Conservation (phyloP, 2,888 invertebrate genomes). For the Diogma glabrata region DNA sequence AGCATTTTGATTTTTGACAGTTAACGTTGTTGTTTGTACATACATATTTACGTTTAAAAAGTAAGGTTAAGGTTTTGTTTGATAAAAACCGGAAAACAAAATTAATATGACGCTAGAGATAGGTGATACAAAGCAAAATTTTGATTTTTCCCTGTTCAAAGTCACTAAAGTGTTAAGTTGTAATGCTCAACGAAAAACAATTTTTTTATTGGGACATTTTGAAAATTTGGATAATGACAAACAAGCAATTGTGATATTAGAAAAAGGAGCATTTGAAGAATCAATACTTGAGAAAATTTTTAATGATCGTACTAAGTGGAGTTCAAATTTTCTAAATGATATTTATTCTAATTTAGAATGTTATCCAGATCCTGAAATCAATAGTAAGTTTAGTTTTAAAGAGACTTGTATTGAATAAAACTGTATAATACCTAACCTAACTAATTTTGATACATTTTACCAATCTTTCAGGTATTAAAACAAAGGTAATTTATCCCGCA, state of each 20-base stretch:
- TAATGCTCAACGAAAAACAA: slow-evolving; percentile 58
- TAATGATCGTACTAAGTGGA: slow-evolving; percentile 44
- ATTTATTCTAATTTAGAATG: slow-evolving; percentile 74
- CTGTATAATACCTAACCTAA: background rate
- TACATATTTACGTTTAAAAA: too few species aligned
- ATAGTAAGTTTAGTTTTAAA: slow-evolving; percentile 43
- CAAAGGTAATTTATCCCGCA: slow-evolving; percentile 86
- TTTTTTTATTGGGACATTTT: slow-evolving; percentile 60
- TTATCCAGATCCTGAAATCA: slow-evolving; percentile 46
- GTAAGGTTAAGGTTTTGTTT: too few species aligned
- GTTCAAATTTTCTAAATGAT: slow-evolving; percentile 64
- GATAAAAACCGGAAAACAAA: too few species aligned
- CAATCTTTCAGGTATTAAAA: slow-evolving; percentile 60
- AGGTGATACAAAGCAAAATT: too few species aligned
- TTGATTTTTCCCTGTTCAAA: slow-evolving; percentile 52
- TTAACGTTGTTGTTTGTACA: too few species aligned
- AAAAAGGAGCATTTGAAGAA: slow-evolving; percentile 66
- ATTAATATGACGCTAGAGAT: too few species aligned
- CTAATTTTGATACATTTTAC: slow-evolving; percentile 2
- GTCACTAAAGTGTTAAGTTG: slow-evolving; percentile 56
- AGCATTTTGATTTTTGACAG: too few species aligned
- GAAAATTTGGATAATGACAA: slow-evolving; percentile 38
- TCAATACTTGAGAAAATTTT: slow-evolving; percentile 43
- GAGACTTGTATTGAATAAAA: too few species aligned
- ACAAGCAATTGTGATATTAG: slow-evolving; percentile 61